These are phyloP conservation scores for Litoditis marina DNA, from an alignment of 2,888 invertebrate species.

Conservation along the genomic window DNA sequence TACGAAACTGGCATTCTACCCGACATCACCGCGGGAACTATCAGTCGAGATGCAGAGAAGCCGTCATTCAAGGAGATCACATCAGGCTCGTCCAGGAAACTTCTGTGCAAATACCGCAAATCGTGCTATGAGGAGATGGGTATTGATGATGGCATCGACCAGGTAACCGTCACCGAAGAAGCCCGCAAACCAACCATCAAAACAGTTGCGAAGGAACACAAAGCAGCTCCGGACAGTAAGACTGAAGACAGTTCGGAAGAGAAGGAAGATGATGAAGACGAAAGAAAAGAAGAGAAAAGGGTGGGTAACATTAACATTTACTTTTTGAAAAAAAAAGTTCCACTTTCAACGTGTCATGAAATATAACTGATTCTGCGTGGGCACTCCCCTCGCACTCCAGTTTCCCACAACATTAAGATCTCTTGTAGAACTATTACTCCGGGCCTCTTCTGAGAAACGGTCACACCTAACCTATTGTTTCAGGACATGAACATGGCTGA, in stretches of 20 bases:
- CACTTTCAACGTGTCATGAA: not conserved
- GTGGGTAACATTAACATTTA: too few relatives aligned
- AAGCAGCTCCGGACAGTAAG: not conserved
- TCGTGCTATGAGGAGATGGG: conserved; percentile 41
- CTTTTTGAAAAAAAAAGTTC: not conserved
- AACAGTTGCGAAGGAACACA: not conserved
- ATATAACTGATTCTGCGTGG: too few relatives aligned
- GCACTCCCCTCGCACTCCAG: too few relatives aligned
- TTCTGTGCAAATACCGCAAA: conserved; percentile 54
- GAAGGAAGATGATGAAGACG: conserved; percentile 23
- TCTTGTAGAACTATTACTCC: too few relatives aligned
- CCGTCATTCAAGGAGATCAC: conserved; percentile 12
- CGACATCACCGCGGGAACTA: conserved; percentile 24
- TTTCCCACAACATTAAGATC: too few relatives aligned
- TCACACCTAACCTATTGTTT: too few relatives aligned
- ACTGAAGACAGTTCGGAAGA: conserved; percentile 22
- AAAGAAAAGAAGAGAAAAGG: conserved; percentile 15
- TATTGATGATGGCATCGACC: not conserved
- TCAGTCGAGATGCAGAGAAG: not conserved
- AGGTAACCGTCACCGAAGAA: conserved; percentile 2
- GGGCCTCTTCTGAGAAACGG: too few relatives aligned
- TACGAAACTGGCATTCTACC: conserved; percentile 53
- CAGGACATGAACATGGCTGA: not conserved
- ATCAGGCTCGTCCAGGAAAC: conserved; percentile 39
- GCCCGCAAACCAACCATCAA: not conserved